Evolutionary conservation across 2,888 invertebrate genomes (phyloP).

Genomic region (Chouioia cunea): DNA sequence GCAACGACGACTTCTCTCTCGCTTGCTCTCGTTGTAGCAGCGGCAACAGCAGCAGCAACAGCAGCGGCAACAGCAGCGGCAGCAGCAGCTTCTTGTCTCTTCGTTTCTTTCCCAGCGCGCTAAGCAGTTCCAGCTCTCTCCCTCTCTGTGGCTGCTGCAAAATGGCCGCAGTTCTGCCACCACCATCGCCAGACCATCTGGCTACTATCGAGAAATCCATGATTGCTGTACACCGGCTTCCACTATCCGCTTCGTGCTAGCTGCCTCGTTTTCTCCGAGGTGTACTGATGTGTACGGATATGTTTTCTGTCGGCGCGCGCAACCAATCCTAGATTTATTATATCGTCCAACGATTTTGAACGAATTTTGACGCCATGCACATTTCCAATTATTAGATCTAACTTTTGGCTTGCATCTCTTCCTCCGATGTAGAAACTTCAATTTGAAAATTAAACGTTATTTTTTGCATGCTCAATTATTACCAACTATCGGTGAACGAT

Average conservation of each 20-base stretch:
- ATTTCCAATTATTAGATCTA: too few relatives aligned
- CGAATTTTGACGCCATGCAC: slow-evolving; percentile 42
- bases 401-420: slow-evolving; percentile 35
- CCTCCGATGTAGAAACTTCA: too few relatives aligned
- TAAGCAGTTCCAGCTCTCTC: slow-evolving; percentile 48
- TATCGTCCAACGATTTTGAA: slow-evolving; percentile 42
- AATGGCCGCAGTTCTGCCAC: slow-evolving; percentile 46
- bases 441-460: too few relatives aligned
- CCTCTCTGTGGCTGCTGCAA: slow-evolving; percentile 36
- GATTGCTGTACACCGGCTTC: slow-evolving; percentile 45
- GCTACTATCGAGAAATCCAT: slow-evolving; percentile 48
- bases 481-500: too few relatives aligned
- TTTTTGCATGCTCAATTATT: too few relatives aligned
- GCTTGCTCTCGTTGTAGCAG: slow-evolving; percentile 35
- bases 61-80: too few relatives aligned
- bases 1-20: slow-evolving; percentile 33
- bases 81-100: slow-evolving; percentile 45
- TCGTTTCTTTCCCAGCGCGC: slow-evolving; percentile 43
- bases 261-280: slow-evolving; percentile 24
- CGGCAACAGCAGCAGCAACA: too few relatives aligned
- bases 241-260: slow-evolving; percentile 15
- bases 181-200: slow-evolving; percentile 45
- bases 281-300: slow-evolving; percentile 5
- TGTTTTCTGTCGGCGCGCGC: not conserved
- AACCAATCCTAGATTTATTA: slow-evolving; percentile 18